A percentile compares a stretch with the other conserved stretches of the same genome.
Evolutionary conservation across 2,113 vertebrate genomes (phyloP).

Genomic region (Dromiciops gliroides): DNA sequence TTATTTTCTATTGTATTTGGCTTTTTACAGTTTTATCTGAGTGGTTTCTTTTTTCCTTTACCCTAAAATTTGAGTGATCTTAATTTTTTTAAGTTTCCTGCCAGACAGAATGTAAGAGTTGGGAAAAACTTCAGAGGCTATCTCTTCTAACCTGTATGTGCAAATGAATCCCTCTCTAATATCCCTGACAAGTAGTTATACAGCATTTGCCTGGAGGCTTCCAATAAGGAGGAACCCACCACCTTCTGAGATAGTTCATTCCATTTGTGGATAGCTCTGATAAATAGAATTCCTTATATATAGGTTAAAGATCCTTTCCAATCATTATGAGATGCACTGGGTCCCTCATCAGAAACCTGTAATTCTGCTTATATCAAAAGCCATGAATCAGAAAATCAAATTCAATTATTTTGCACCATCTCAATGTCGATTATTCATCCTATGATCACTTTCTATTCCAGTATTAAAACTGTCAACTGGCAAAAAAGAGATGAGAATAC

Average conservation of each 20-base stretch:
- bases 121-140: background rate
- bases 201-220: background rate
- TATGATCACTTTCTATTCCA: background rate
- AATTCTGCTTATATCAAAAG: background rate
- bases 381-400: background rate
- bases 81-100: background rate
- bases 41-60: too few species aligned
- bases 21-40: too few species aligned
- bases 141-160: background rate
- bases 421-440: background rate
- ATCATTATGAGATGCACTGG: too few species aligned
- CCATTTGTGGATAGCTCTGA: background rate
- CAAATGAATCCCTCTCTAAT: background rate
- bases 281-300: background rate
- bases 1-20: too few species aligned
- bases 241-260: background rate
- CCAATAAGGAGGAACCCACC: background rate
- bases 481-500: slow-evolving; percentile 5
- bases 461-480: background rate
- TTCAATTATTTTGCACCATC: background rate
- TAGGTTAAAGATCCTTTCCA: background rate
- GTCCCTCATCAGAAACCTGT: background rate
- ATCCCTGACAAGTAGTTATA: background rate
- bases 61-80: background rate
- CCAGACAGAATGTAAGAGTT: background rate